Evolutionary conservation across 2,113 vertebrate genomes (phyloP), one percentile per base, ranked within the genome.

Genomic region (Gymnarchus niloticus): DNA sequence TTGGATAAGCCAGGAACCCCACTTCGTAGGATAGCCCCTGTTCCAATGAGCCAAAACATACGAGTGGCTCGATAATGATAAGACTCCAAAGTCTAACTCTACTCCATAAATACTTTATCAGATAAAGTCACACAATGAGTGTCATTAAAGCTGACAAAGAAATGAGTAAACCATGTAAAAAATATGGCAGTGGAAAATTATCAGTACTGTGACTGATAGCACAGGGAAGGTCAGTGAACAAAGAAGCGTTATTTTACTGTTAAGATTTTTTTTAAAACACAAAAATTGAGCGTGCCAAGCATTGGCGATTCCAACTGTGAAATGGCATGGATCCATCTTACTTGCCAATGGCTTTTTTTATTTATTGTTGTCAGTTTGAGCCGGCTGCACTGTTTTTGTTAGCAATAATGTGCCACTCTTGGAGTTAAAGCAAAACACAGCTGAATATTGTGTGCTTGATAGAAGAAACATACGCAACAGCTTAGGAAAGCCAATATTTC

Each of bases 271-370:
- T 78, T 65, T 52, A 49, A 65, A 86, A 37, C 49, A 9, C 19
- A 46, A 4, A 61, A 56, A 86, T 81, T 44, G 21, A 46, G 37
- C 3, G 56, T 56, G 23, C 17, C 7, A 56, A 82, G 51, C 46
- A 49, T 46, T 65, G 56, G 77, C n/a, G 56, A 48, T 56, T 51
- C 85, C 78, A 61, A 65, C 56, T 86, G 57, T 86, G 78, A 86
- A 82, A 82, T 81, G 44, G 25, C 56, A 49, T 8, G 44, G n/a
- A 82, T 82, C 25, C 46, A 65, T 61, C 82, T 61, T 23, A 65
- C 73, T 57, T 25, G 77, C 76, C n/a, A 84, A 21, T 23, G 2
- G 59, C 77, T 82, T 19, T 46, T 48, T 78, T 10, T 78, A 1
- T 3, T 14, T 10, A 65, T 28, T 61, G 41, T 19, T 85, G 85